phyloP scores from a whole-genome alignment of 2,113 vertebrate species.

The Eurypyga helias region DNA sequence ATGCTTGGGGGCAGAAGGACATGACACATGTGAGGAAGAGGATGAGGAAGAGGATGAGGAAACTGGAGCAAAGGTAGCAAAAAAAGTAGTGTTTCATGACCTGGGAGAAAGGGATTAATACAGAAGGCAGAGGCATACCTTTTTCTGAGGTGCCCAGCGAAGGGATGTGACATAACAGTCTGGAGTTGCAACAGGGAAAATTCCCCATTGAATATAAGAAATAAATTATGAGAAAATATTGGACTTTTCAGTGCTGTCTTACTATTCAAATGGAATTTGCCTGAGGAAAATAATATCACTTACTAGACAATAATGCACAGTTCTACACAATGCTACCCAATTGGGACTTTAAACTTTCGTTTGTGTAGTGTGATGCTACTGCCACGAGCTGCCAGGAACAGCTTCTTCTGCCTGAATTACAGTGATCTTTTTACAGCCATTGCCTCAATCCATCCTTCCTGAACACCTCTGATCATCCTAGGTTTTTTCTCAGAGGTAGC shows the following conservation, averaged over 20 bases:
- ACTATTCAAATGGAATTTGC: background rate
- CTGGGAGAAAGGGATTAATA: background rate
- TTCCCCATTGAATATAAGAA: background rate
- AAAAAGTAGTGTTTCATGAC: background rate
- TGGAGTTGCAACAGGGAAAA: background rate
- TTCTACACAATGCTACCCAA: background rate
- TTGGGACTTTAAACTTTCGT: background rate
- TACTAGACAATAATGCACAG: background rate
- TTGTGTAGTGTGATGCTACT: background rate
- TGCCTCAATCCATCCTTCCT: background rate
- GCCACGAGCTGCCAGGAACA: background rate
- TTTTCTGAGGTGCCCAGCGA: background rate
- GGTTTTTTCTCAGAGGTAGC: background rate
- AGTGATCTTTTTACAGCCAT: background rate
- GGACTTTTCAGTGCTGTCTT: background rate
- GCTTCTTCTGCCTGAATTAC: background rate
- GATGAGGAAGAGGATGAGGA: background rate
- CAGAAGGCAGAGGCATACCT: background rate
- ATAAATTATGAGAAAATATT: background rate
- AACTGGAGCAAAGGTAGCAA: background rate
- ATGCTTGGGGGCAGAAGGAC: background rate
- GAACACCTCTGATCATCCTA: background rate
- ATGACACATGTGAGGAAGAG: background rate
- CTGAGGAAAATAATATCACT: background rate
- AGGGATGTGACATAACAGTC: background rate